These are phyloP conservation scores for Spinus olivaceus DNA, from an alignment of 2,797 vertebrate species.

Conservation along the genomic window DNA sequence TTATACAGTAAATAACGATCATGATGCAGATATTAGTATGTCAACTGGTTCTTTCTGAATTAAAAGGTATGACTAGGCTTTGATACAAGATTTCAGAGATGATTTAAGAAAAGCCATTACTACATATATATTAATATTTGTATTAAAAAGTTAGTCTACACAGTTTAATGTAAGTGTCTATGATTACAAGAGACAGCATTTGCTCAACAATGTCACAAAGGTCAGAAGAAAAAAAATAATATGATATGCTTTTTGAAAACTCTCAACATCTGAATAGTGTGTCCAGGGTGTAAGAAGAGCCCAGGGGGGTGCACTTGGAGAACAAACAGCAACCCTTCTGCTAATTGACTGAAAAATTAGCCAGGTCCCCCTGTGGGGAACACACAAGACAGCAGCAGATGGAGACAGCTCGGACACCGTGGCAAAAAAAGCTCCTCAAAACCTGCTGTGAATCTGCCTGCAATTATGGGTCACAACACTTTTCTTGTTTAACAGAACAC, in stretches of 20 bases:
- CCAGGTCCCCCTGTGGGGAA: conserved; percentile 87
- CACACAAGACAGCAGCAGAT: conserved; percentile 87
- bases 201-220: conserved; percentile 88
- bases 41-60: not conserved
- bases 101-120: not conserved
- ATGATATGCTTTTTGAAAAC: conserved; percentile 80
- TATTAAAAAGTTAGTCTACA: conserved; percentile 54
- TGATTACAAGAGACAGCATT: conserved; percentile 83
- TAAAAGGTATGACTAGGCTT: not conserved
- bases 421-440: conserved; percentile 82
- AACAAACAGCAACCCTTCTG: conserved; percentile 98
- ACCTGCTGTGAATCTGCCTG: conserved; percentile 89
- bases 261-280: conserved; percentile 76
- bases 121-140: not conserved
- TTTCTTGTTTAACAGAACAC: conserved; percentile 87
- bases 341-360: conserved; percentile 99
- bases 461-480: conserved; percentile 90
- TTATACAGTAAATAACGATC: not conserved
- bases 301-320: conserved; percentile 81
- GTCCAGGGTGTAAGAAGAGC: conserved; percentile 81
- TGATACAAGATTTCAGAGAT: not conserved
- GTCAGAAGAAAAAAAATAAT: conserved; percentile 80
- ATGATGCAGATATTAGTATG: not conserved
- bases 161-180: conserved; percentile 68
- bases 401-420: conserved; percentile 85